Evolutionary conservation across 1,140 invertebrate species (phyloP), one percentile per base, ranked within the genome.

Genomic region (Drosophila ohnishii): DNA sequence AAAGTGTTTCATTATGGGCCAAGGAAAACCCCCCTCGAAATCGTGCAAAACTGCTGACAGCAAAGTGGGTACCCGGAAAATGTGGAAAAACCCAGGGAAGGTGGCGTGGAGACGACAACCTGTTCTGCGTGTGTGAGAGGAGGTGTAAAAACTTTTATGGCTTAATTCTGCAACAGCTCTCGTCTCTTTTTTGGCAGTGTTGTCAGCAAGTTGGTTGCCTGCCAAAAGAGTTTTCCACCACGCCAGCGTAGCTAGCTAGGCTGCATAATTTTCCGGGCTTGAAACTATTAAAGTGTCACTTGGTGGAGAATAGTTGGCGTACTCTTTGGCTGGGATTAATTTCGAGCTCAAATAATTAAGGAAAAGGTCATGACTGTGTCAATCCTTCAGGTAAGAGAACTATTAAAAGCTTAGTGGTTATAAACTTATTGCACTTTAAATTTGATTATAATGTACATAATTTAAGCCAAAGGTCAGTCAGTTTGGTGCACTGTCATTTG

Each of bases 1-100:
- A 87, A 86, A 86, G 83, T 87, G 83, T 82, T 72, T 73, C 70
- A 73, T 71, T 85, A 85, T 85, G 69, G 80, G 76, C 64, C 35
- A 64, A n/a, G 25, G 8, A 40, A 22, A 7, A 70, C 19, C 53
- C 51, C 57, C 53, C 71, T 57, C n/a, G 45, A 80, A 69, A 67
- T 78, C 19, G 42, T 56, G 53, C 61, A 70, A 75, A 75, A 72
- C 58, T 85, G 78, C 82, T 73, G 75, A 78, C 83, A 78, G 65
- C 61, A 51, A 42, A 72, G 44, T 71, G 67, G 37, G 28, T 3
- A 13, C 34, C 44, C 44, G 59, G 59, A 37, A 63, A 55, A 69
- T 50, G 47, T 37, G 65, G 37, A 11, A 28, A 40, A 42, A 16
- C 28, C 28, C 51, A n/a, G 9, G 2, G 45, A 22, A 28, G 37